Evolutionary conservation across 2,888 invertebrate species (phyloP), one percentile per base, ranked within the genome.

Genomic region (Autographa gamma): DNA sequence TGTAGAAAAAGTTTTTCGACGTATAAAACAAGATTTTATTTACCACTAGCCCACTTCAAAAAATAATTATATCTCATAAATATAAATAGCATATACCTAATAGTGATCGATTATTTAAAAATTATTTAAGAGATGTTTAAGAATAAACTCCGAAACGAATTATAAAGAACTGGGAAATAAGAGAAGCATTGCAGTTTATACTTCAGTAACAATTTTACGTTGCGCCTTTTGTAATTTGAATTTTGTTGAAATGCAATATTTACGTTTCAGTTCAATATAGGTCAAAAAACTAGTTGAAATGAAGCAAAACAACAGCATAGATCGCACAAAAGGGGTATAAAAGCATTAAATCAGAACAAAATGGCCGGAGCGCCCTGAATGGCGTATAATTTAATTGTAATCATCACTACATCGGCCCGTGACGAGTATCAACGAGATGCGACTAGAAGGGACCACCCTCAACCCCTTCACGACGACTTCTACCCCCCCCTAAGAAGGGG

Each of bases 311-410:
- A 80, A 78, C 81, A 77, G 80, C 69, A 73, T 69, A 76, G 72
- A 76, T 73, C 48, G 70, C 60, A 81, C 73, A 78, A 81, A 80
- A 84, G 83, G 80, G 80, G 81, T 82, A 83, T 81, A 87, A 88
- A 86, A 87, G 83, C 86, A 85, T 88, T 84, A 92, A 95, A 94
- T 93, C 92, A 92, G 89, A 91, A 91, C 93, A 94, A 94, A 94
- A 93, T 92, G 93, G 92, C 91, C 87, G 89, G 81, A 85, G 86
- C 77, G 84, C 83, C 81, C 86, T 89, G 90, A 92, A 92, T 88
- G 86, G 87, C 90, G 91, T 91, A 93, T 94, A 95, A 95, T 93
- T 95, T 93, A 93, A 95, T 95, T 94, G 93, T 95, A 93, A 95
- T 94, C 93, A 94, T 93, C 93, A 93, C 93, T 93, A 95, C 93